Percentiles rank a stretch among this genome's conserved stretches.
phyloP scores from a whole-genome alignment of 2,113 vertebrate species.

The Siphamia tubifer region DNA sequence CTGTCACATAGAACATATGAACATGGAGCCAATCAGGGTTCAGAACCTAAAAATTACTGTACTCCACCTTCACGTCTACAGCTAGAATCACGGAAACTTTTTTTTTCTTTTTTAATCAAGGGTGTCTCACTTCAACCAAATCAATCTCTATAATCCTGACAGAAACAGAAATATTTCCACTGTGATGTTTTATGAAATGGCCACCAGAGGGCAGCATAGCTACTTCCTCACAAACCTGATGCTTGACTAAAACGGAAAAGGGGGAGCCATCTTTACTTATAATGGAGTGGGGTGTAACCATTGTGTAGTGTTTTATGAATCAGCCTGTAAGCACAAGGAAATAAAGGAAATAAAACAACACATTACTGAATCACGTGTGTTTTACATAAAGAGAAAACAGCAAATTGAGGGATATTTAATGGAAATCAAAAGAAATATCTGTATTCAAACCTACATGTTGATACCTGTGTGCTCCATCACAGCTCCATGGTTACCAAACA shows the following conservation, averaged over 20 bases:
- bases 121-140: neutral
- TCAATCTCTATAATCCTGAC: neutral
- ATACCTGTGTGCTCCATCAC: conserved; percentile 7
- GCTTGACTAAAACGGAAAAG: neutral
- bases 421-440: neutral
- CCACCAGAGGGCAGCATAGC: conserved; percentile 68
- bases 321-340: neutral
- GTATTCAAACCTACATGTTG: conserved; percentile 4
- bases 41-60: conserved; percentile 7
- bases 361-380: neutral
- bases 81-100: neutral
- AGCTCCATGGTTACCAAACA: conserved; percentile 54
- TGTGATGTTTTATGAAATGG: neutral
- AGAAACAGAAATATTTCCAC: neutral
- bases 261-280: conserved; percentile 46
- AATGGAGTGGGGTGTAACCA: neutral
- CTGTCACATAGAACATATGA: conserved; percentile 44
- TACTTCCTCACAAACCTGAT: conserved; percentile 6
- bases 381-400: neutral
- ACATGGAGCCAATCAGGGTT: conserved; percentile 10
- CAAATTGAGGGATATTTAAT: neutral
- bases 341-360: neutral
- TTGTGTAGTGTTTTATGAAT: conserved; percentile 2
- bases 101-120: no score
- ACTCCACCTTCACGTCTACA: neutral